These are phyloP conservation scores for Lepidurus arcticus DNA, from an alignment of 1,140 invertebrate genomes.

Conservation along the genomic window DNA sequence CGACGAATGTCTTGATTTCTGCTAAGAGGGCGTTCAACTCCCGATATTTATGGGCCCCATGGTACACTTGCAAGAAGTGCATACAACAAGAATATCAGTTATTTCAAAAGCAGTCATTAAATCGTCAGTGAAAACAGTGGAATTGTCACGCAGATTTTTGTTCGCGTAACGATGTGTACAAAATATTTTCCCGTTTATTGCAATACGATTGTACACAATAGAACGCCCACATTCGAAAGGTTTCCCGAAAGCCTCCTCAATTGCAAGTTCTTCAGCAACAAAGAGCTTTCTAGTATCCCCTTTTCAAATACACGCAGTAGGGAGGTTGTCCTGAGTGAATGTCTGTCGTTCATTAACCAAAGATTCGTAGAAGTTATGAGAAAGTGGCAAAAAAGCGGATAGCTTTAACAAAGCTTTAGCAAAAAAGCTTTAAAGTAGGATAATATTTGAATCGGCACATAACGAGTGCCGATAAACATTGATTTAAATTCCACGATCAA, in stretches of 20 bases:
- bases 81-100: conserved; percentile 20
- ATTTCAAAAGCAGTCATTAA: neutral
- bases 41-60: neutral
- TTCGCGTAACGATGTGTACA: conserved; percentile 1
- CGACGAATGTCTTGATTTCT: neutral
- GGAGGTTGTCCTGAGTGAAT: neutral
- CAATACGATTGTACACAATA: conserved; percentile 3
- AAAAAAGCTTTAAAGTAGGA: conserved; percentile 21
- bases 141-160: conserved; percentile 13
- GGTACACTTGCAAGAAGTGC: neutral
- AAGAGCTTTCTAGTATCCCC: neutral
- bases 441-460: conserved; percentile 27
- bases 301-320: neutral
- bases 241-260: neutral
- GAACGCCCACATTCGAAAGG: conserved; percentile 1
- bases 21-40: neutral
- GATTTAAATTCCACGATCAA: conserved; percentile 11
- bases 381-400: neutral
- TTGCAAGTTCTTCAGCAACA: conserved; percentile 1
- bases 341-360: neutral
- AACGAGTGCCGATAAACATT: conserved; percentile 23
- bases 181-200: conserved; percentile 29
- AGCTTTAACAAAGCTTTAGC: conserved; percentile 4
- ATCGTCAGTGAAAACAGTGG: neutral
- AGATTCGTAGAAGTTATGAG: conserved; percentile 12